Percentiles rank a stretch among this genome's conserved stretches.
Evolutionary conservation across 2,888 invertebrate species (phyloP).

Genomic region (Aporophyla nigra): DNA sequence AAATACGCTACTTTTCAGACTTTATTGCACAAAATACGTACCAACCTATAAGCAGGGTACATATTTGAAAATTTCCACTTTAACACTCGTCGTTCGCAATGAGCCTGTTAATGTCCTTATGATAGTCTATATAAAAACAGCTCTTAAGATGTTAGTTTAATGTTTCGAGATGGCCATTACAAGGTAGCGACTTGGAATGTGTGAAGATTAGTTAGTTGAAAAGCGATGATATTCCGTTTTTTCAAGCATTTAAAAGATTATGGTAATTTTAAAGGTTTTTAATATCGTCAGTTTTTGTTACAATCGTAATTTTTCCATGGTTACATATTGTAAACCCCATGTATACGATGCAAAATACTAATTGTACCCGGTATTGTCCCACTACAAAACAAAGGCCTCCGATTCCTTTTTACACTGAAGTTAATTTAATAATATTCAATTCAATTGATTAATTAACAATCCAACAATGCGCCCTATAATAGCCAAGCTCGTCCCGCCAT

Average conservation of each 20-base stretch:
- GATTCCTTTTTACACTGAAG: background rate
- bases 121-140: conserved; percentile 74
- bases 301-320: background rate
- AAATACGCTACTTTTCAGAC: conserved; percentile 77
- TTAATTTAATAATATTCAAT: too few species aligned
- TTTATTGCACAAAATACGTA: conserved; percentile 83
- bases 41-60: conserved; percentile 70
- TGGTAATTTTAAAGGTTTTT: background rate
- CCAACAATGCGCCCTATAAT: background rate
- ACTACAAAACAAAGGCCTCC: background rate
- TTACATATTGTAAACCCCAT: background rate
- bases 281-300: background rate
- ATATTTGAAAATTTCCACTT: conserved; percentile 78
- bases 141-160: conserved; percentile 69
- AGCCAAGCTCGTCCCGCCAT: background rate
- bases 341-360: background rate
- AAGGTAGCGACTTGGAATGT: conserved; percentile 50
- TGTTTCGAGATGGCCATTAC: conserved; percentile 52
- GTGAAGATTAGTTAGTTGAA: conserved; percentile 16
- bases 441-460: background rate
- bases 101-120: conserved; percentile 75
- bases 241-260: background rate
- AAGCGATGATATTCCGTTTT: conserved; percentile 10
- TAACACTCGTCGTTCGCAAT: conserved; percentile 72
- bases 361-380: background rate